These are phyloP conservation scores for Sardinella longiceps DNA, from an alignment of 2,797 vertebrate genomes.

Conservation along the genomic window DNA sequence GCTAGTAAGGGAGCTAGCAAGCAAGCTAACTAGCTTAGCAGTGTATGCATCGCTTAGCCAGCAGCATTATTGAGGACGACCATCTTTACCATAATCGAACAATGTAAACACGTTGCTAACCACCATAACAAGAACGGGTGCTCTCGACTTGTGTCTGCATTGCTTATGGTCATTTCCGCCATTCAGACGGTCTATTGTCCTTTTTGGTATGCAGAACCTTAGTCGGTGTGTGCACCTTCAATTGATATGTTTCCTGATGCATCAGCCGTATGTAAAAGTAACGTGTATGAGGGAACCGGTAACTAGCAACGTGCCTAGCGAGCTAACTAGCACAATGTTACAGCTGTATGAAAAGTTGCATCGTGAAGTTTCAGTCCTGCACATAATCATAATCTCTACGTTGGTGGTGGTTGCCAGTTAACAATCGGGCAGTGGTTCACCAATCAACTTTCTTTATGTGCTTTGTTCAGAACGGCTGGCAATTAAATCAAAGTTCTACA, in stretches of 20 bases:
- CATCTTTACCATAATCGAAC: background rate
- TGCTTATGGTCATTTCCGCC: background rate
- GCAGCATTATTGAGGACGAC: background rate
- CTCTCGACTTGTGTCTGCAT: background rate
- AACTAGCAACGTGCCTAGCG: background rate
- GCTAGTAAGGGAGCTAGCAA: slow-evolving; percentile 21
- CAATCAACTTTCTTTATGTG: too few species aligned
- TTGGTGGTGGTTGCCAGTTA: too few species aligned
- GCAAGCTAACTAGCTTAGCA: slow-evolving; percentile 20
- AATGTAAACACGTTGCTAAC: background rate
- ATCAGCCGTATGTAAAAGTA: background rate
- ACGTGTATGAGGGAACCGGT: background rate
- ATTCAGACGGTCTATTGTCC: background rate
- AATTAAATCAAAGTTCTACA: too few species aligned
- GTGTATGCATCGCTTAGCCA: background rate
- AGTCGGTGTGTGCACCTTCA: background rate
- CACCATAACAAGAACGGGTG: background rate
- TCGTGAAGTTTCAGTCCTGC: background rate
- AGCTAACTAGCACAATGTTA: background rate
- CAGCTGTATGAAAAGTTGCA: background rate
- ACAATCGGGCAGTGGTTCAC: too few species aligned
- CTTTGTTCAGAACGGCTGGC: too few species aligned
- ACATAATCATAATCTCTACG: too few species aligned
- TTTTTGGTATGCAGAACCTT: background rate
- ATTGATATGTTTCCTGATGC: background rate